phyloP scores from a whole-genome alignment of 2,888 invertebrate genomes.

The Drosophila lacicola region DNA sequence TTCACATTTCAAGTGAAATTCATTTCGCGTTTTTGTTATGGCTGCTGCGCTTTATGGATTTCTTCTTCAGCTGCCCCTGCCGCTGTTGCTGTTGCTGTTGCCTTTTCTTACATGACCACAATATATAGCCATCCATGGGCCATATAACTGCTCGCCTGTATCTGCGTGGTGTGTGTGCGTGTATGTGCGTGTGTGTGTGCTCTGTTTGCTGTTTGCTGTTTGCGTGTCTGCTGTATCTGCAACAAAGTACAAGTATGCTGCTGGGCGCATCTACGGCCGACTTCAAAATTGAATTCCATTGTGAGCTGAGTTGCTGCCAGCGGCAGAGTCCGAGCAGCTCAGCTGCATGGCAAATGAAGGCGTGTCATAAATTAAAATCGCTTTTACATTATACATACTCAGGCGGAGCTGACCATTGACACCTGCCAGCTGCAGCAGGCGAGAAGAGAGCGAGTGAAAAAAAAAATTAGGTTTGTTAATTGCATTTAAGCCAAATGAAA shows the following conservation, averaged over 20 bases:
- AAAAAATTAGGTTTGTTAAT: conserved; percentile 28
- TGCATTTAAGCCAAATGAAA: conserved; percentile 48
- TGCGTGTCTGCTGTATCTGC: conserved; percentile 16
- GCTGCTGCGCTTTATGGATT: conserved; percentile 76
- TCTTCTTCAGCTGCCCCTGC: conserved; percentile 43
- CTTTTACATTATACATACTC: conserved; percentile 27
- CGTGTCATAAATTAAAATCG: conserved; percentile 30
- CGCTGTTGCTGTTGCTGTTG: conserved; percentile 29
- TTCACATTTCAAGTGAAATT: conserved; percentile 80
- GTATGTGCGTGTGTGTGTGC: conserved; percentile 19
- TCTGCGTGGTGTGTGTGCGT: conserved; percentile 14
- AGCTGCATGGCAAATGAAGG: conserved; percentile 28
- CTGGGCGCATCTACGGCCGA: conserved; percentile 19
- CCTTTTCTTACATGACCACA: conserved; percentile 60
- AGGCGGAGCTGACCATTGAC: conserved; percentile 24
- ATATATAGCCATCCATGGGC: conserved; percentile 52
- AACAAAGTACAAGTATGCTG: conserved; percentile 42
- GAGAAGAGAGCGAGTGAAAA: background rate
- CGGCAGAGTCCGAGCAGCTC: background rate
- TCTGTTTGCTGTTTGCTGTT: background rate
- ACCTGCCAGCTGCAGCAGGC: conserved; percentile 19
- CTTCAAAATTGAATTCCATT: conserved; percentile 59
- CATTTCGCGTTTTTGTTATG: conserved; percentile 80
- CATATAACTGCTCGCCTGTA: conserved; percentile 41
- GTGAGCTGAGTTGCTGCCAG: conserved; percentile 20